Evolutionary conservation across 2,888 invertebrate species (phyloP), one percentile per base, ranked within the genome.

Genomic region (Sesia bembeciformis): DNA sequence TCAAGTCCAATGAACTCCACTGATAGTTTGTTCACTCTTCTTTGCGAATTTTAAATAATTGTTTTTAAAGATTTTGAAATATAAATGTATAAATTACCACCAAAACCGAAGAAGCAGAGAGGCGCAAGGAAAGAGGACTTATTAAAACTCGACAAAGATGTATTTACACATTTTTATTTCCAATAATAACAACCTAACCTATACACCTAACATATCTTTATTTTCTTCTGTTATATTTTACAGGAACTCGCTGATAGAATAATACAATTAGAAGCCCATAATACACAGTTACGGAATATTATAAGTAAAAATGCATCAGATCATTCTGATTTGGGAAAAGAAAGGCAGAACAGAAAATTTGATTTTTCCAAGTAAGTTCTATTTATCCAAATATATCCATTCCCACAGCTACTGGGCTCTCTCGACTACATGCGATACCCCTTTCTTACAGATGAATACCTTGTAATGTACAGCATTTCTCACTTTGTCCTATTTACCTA

Each of bases 241-340:
- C 71, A 96, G 92, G 94, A 94, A 67, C 81, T 97, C 52, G 91
- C 96, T 42, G 91, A 92, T 38, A 92, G 90, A 82, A 91, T 97
- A 56, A 78, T 93, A 46, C 92, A 94, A 66, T 70, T 97, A 52
- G 93, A 96, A 80, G 93, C 94, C 0, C 95, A 96, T 69, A 96
- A 95, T 67, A 76, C 84, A 40, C 96, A 97, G 72, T 74, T 97
- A 3, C 93, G 93, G 77, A 93, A 93, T 73, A 91, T 94, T 52
- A 87, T 95, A 39, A 89, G 86, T 55, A 93, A 91, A 73, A 90
- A 76, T 59, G 67, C 77, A 38, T 67, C 80, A 54, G 76, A 76
- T 54, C 65, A 60, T 23, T 60, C 41, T 54, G 43, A 53, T 23
- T 23, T 63, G 8, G 54, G 49, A 50, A 67, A 59, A 39, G 53